phyloP scores from a whole-genome alignment of 2,113 vertebrate species.

The Eublepharis macularius region DNA sequence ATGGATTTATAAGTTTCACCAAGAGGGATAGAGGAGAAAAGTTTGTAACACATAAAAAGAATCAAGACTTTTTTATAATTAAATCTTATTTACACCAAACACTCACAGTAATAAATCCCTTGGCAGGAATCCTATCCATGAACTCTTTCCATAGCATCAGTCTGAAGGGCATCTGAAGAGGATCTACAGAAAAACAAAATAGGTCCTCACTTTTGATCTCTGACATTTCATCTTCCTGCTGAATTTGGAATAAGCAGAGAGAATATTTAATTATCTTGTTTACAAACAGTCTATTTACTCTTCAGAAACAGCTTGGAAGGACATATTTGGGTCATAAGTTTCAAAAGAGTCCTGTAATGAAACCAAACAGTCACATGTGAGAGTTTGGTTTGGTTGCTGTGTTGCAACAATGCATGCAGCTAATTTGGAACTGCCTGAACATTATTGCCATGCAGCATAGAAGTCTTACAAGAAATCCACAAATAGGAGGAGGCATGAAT shows the following conservation, averaged over 20 bases:
- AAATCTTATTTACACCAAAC: constrained; percentile 60
- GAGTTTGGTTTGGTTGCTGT: background rate
- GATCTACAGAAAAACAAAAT: constrained; percentile 48
- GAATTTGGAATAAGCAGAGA: constrained; percentile 46
- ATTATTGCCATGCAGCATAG: background rate
- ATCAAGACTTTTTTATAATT: constrained; percentile 64
- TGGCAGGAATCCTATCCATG: constrained; percentile 63
- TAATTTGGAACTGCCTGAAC: background rate
- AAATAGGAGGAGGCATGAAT: background rate
- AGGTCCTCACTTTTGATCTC: constrained; percentile 68
- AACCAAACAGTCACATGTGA: constrained; percentile 37
- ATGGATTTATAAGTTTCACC: constrained; percentile 62
- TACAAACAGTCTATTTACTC: constrained; percentile 58
- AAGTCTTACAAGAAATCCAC: background rate
- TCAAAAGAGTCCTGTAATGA: background rate
- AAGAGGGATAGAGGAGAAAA: constrained; percentile 46
- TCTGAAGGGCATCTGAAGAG: constrained; percentile 62
- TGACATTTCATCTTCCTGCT: constrained; percentile 43
- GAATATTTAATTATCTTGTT: constrained; percentile 15
- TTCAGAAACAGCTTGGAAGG: constrained; percentile 51
- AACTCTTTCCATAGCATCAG: constrained; percentile 64
- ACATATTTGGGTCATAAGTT: constrained; percentile 38
- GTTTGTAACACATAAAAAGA: constrained; percentile 63
- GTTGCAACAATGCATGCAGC: background rate
- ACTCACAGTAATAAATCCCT: constrained; percentile 60